Evolutionary conservation across 1,140 invertebrate species (phyloP).

Genomic region (Pseudomyrmex cubaensis): DNA sequence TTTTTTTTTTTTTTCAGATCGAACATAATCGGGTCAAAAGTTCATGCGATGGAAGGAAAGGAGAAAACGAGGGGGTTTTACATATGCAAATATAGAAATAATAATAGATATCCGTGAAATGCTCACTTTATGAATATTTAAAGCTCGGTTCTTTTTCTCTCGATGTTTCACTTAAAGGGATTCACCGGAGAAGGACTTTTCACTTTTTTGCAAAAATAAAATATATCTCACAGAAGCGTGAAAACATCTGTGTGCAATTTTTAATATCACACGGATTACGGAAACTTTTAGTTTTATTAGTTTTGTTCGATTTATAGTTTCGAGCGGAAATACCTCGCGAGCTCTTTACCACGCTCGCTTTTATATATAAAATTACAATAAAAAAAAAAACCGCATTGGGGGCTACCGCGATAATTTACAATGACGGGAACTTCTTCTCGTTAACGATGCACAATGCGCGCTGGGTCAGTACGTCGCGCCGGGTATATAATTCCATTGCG

Average conservation of each 20-base stretch:
- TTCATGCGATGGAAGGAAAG: constrained; percentile 5
- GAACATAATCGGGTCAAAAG: constrained; percentile 34
- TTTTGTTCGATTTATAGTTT: no score
- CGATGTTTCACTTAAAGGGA: not conserved
- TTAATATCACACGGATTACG: no score
- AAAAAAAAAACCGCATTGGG: not conserved
- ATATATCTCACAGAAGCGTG: not conserved
- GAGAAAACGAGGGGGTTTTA: not conserved
- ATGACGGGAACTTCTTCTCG: not conserved
- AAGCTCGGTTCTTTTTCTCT: not conserved
- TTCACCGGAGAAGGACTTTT: not conserved
- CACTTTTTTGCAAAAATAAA: not conserved
- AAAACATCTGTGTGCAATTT: no score
- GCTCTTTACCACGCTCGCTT: not conserved
- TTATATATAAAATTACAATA: not conserved
- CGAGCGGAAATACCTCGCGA: not conserved
- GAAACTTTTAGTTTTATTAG: no score
- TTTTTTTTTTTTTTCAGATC: constrained; percentile 6
- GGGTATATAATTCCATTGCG: not conserved
- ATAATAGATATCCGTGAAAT: not conserved
- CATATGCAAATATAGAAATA: constrained; percentile 3
- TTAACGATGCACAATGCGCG: not conserved
- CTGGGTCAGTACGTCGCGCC: not conserved
- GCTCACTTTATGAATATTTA: not conserved
- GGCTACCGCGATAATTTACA: not conserved